Conservation (phyloP, 2,797 vertebrate genomes). For the Antrozous pallidus region DNA sequence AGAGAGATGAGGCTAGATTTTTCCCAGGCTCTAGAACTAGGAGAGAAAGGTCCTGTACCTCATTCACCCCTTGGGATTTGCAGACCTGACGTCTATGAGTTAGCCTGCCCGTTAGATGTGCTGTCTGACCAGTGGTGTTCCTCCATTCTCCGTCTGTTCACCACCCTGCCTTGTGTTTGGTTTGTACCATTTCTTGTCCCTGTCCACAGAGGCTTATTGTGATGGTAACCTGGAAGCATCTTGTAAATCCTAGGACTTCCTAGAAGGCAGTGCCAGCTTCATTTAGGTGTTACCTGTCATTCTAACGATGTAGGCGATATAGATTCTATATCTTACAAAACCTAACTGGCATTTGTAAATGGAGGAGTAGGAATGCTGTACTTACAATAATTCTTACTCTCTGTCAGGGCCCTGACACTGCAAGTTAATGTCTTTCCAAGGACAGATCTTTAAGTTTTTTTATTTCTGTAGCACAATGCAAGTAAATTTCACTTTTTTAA, state of each 20-base stretch:
- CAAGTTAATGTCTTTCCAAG: background rate
- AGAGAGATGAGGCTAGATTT: background rate
- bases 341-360: background rate
- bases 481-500: slow-evolving; percentile 7
- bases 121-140: too few species aligned
- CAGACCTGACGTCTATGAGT: background rate
- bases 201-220: background rate
- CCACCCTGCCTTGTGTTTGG: background rate
- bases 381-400: background rate
- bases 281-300: background rate
- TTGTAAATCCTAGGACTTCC: background rate
- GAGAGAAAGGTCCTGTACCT: background rate
- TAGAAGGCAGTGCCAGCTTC: background rate
- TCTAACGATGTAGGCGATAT: background rate
- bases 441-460: background rate
- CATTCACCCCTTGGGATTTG: background rate
- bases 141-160: background rate
- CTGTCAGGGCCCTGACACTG: background rate
- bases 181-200: background rate
- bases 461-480: background rate
- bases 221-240: background rate
- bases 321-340: background rate
- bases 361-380: background rate
- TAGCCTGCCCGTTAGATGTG: background rate
- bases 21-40: background rate